A percentile compares a stretch with the other conserved stretches of the same genome.
These are phyloP conservation scores for Phaedon cochleariae DNA, from an alignment of 2,888 invertebrate genomes.

Conservation along the genomic window DNA sequence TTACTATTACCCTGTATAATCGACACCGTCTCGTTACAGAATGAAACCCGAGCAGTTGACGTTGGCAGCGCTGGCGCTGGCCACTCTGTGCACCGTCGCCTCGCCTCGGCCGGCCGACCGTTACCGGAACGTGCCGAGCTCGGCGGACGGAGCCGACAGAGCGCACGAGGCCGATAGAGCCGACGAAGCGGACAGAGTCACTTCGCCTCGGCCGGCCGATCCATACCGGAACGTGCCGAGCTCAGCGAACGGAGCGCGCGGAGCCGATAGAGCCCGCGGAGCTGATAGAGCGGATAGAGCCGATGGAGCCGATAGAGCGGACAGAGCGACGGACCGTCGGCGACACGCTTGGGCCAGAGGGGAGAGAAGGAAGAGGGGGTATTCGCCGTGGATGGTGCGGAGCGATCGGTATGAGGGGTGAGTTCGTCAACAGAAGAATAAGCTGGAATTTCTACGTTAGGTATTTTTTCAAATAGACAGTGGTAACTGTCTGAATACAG, in stretches of 20 bases:
- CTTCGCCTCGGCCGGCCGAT: constrained; percentile 18
- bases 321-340: constrained; percentile 14
- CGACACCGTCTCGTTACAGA: constrained; percentile 15
- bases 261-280: constrained; percentile 19
- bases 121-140: constrained; percentile 4
- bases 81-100: too few relatives aligned
- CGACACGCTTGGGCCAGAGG: constrained; percentile 5
- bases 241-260: constrained; percentile 12
- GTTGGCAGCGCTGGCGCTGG: constrained; percentile 17
- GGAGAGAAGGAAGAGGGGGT: constrained; percentile 22
- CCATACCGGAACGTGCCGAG: constrained; percentile 14
- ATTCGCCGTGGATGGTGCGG: constrained; percentile 20
- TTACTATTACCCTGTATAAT: too few relatives aligned
- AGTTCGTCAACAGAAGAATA: too few relatives aligned
- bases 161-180: constrained; percentile 19
- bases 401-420: constrained; percentile 24
- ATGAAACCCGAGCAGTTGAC: constrained; percentile 20
- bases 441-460: too few relatives aligned
- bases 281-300: constrained; percentile 24
- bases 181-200: constrained; percentile 15
- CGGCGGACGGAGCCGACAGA: constrained; percentile 11
- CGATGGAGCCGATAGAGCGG: too few relatives aligned
- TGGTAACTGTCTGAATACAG: too few relatives aligned
- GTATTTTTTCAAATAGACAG: too few relatives aligned
- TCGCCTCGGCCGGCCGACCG: constrained; percentile 22